These are phyloP conservation scores for Colletes collaris DNA, from an alignment of 2,888 invertebrate genomes.

Conservation along the genomic window DNA sequence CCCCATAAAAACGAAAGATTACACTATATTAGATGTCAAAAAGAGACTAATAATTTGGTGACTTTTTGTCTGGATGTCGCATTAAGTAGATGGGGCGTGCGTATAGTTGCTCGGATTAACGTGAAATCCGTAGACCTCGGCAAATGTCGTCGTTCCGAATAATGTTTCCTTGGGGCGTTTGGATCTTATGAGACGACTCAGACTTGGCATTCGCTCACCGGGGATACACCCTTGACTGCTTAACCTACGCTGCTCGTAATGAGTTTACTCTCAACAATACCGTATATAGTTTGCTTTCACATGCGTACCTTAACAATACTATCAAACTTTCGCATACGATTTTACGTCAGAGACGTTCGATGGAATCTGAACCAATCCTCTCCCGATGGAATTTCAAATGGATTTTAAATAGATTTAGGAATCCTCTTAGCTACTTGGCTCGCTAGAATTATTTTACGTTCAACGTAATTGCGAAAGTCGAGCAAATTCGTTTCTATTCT, in stretches of 20 bases:
- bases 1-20: no score
- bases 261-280: conserved; percentile 67
- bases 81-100: background rate
- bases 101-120: background rate
- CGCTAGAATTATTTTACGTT: conserved; percentile 1
- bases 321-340: background rate
- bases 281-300: conserved; percentile 25
- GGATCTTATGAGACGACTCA: conserved; percentile 5
- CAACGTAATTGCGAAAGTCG: conserved; percentile 2
- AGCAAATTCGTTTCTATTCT: background rate
- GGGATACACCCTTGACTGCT: conserved; percentile 56
- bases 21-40: no score
- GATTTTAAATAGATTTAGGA: conserved; percentile 9
- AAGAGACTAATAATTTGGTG: no score
- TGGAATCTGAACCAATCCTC: conserved; percentile 6
- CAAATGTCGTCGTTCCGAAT: conserved; percentile 15
- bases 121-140: conserved; percentile 9
- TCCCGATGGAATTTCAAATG: conserved; percentile 3
- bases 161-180: conserved; percentile 16
- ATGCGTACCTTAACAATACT: conserved; percentile 1
- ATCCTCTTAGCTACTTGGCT: conserved; percentile 6
- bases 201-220: conserved; percentile 3
- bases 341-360: conserved; percentile 13
- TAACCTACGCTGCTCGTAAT: conserved; percentile 64
- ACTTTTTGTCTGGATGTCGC: background rate